Evolutionary conservation across 2,797 vertebrate species (phyloP).

Genomic region (Scyliorhinus canicula): DNA sequence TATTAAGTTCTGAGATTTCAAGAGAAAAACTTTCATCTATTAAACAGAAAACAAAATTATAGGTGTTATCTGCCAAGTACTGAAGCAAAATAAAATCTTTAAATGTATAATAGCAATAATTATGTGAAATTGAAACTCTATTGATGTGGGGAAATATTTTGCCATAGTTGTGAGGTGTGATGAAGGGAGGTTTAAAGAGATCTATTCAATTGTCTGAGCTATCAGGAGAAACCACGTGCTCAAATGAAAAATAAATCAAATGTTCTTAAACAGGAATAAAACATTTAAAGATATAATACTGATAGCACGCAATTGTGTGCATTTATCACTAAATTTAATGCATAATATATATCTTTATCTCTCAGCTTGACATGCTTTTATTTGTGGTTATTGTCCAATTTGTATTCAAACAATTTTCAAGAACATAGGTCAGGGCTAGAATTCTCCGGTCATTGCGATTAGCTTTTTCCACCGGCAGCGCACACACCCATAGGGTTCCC

Average conservation of each 20-base stretch:
- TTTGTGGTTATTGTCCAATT: background rate
- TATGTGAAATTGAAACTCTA: background rate
- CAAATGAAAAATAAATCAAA: background rate
- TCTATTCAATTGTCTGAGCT: background rate
- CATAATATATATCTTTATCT: background rate
- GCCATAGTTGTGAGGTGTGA: background rate
- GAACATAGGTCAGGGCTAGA: background rate
- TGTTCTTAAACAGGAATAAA: background rate
- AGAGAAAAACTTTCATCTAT: background rate
- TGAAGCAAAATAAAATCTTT: background rate
- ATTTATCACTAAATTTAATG: no score
- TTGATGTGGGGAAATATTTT: background rate
- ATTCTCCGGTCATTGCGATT: no score
- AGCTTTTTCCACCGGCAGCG: no score
- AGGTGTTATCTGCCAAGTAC: background rate
- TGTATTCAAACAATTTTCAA: background rate
- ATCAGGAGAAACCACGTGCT: background rate
- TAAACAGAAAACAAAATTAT: background rate
- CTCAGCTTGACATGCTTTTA: background rate
- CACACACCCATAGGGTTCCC: no score
- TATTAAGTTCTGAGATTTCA: background rate
- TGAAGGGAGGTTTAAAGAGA: background rate
- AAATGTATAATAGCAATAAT: no score
- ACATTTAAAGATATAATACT: background rate
- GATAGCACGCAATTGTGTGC: no score